Evolutionary conservation across 1,140 invertebrate species (phyloP).

Genomic region (Caenorhabditis tropicalis): DNA sequence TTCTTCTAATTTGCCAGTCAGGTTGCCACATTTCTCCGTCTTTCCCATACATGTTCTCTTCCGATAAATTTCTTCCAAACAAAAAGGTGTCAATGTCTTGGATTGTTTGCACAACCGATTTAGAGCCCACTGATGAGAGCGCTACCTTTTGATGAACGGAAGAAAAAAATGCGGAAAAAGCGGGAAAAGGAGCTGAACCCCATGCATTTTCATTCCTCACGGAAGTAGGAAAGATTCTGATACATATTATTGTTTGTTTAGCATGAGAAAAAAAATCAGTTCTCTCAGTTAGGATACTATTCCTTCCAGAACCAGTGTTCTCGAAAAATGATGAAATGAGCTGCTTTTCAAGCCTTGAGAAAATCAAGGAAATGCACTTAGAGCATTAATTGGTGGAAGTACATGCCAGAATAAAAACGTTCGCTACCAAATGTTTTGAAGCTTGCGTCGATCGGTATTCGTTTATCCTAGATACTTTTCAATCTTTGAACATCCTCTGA

Average conservation of each 20-base stretch:
- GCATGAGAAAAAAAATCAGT: not conserved
- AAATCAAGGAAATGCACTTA: no score
- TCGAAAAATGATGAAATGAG: no score
- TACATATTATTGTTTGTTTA: not conserved
- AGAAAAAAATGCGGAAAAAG: not conserved
- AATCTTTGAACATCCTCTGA: not conserved
- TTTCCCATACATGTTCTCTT: not conserved
- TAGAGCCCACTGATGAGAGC: not conserved
- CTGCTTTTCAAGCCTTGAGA: no score
- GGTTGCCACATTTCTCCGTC: not conserved
- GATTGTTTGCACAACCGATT: slow-evolving; percentile 21
- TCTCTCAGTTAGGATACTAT: no score
- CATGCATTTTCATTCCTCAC: not conserved
- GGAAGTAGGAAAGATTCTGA: not conserved
- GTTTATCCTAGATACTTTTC: not conserved
- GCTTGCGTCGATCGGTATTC: no score
- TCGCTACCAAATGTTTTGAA: no score
- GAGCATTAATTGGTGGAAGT: no score
- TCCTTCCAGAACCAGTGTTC: no score
- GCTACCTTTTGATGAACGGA: not conserved
- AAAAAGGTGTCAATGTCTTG: slow-evolving; percentile 30
- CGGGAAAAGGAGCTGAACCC: slow-evolving; percentile 23
- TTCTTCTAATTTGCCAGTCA: not conserved
- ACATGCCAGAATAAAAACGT: no score
- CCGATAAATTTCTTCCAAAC: not conserved